Percentiles rank a stretch among this genome's conserved stretches.
These are phyloP conservation scores for Himalopsyche tibetana DNA, from an alignment of 2,888 invertebrate species.

Conservation along the genomic window DNA sequence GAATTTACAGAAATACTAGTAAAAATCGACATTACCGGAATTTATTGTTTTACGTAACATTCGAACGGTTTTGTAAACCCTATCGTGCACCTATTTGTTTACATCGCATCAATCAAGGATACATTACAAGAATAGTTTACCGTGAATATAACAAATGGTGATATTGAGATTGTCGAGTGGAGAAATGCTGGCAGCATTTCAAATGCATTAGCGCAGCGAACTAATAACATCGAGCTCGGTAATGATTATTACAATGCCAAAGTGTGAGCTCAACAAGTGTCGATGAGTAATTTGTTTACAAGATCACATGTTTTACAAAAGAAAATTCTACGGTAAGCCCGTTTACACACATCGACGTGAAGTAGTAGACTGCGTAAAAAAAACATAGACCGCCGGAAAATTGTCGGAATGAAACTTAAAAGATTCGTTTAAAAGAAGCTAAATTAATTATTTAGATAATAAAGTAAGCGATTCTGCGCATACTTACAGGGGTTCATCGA, in stretches of 20 bases:
- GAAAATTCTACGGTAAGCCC: neutral
- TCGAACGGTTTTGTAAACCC: neutral
- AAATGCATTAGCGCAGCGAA: slow-evolving; percentile 35
- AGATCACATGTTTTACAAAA: neutral
- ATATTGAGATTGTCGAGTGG: slow-evolving; percentile 29
- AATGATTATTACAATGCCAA: slow-evolving; percentile 35
- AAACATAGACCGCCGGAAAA: too few species aligned
- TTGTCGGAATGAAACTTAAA: too few species aligned
- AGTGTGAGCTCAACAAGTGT: slow-evolving; percentile 27
- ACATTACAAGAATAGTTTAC: slow-evolving; percentile 35
- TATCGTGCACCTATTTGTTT: neutral
- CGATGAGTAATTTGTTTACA: slow-evolving; percentile 22
- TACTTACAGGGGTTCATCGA: too few species aligned
- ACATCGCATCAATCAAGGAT: slow-evolving; percentile 26
- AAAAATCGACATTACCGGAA: too few species aligned
- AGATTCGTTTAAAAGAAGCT: too few species aligned
- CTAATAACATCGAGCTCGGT: slow-evolving; percentile 1
- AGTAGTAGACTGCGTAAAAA: too few species aligned
- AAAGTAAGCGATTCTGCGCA: too few species aligned
- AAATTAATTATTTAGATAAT: too few species aligned
- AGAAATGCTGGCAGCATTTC: slow-evolving; percentile 32
- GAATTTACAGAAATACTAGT: too few species aligned
- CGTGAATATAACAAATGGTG: slow-evolving; percentile 12
- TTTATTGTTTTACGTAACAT: too few species aligned
- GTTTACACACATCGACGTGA: too few species aligned